Conservation (phyloP, 2,888 invertebrate genomes). For the Vannuccia rotundouncinata region DNA sequence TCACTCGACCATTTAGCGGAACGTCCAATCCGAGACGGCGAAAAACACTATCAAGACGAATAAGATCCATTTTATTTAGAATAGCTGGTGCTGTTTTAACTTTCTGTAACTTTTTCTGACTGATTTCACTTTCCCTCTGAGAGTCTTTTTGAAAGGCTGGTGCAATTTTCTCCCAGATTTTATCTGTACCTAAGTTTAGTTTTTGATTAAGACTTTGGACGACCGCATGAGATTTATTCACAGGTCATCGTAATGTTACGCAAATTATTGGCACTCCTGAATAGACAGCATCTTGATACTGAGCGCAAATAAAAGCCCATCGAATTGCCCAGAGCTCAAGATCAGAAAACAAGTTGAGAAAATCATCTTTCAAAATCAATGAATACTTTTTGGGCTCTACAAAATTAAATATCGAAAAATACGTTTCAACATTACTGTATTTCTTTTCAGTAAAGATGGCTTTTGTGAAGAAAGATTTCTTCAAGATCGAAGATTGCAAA, state of each 20-base stretch:
- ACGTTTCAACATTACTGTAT: no score
- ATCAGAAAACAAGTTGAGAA: not conserved
- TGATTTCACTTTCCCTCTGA: not conserved
- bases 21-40: not conserved
- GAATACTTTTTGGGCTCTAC: not conserved
- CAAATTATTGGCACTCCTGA: not conserved
- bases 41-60: not conserved
- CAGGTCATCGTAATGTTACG: not conserved
- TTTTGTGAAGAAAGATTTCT: no score
- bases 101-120: not conserved
- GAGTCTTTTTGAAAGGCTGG: not conserved
- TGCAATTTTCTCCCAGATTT: not conserved
- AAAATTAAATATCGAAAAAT: no score
- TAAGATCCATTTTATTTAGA: not conserved
- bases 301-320: not conserved
- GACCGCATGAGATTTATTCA: not conserved
- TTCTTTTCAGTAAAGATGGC: no score
- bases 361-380: not conserved
- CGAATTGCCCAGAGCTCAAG: not conserved
- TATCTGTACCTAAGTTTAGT: not conserved
- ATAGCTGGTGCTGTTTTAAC: not conserved
- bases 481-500: no score
- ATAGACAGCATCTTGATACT: not conserved
- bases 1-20: not conserved
- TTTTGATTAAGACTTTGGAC: not conserved